Evolutionary conservation across 2,797 vertebrate genomes (phyloP), one percentile per base, ranked within the genome.

Genomic region (Champsocephalus esox): DNA sequence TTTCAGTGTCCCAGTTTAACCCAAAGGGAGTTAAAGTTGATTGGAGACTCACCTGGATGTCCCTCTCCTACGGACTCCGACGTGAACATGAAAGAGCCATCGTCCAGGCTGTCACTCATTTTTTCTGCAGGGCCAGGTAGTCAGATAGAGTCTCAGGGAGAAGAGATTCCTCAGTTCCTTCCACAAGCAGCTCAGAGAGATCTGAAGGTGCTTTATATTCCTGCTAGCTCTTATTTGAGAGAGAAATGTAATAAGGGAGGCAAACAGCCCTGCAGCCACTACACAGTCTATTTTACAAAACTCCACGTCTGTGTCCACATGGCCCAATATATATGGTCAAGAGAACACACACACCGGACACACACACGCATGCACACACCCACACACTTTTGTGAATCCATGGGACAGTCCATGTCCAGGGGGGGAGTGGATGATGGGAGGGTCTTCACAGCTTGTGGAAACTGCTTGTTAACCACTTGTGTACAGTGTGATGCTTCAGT

Each of bases 51-150:
- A 99, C 98, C 98, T 79, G 98, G 98, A 91, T 99, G 98, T 59
- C 98, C 98, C 93, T 99, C 98, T 94, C 98, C 98, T 61, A 99
- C 98, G 0, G 98, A 99, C 88, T 99, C 98, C 0, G 98, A 99
- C 0, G 98, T 99, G 93, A 99, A 99, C 97, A 99, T 99, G 93
- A 99, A 99, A 71, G 91, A 94, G 28, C 96, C 96, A 74, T 97
- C 96, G 6, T 97, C 96, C 93, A 97, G 94, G 0, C 91, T 82
- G 44, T 96, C 96, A 79, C 95, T 96, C 97, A 98, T 98, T 79
- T 66, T 62, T 80, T 51, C 76, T 81, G 59, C 10, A 51, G 74
- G 56, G 61, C 14, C 73, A 80, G 77, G 59, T 73, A 73, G 56
- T 74, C 55, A 9, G 54, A 9, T 3, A 66, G 66, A 75, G 70